phyloP scores from a whole-genome alignment of 1,140 invertebrate genomes.

The Chrysoperla carnea region DNA sequence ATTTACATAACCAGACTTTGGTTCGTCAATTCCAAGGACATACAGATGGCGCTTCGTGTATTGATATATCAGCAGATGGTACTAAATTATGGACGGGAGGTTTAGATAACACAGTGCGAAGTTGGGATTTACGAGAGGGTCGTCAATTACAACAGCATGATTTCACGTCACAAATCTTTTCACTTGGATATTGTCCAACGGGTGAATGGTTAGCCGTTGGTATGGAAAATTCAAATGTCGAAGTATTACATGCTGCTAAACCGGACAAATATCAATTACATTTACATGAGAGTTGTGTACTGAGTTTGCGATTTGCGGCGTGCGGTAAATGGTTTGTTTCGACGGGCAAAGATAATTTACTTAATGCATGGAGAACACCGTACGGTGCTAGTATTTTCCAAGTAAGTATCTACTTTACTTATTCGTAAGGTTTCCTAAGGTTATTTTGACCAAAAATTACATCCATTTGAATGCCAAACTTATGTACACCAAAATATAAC shows the following conservation, averaged over 20 bases:
- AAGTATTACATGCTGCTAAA: slow-evolving; percentile 85
- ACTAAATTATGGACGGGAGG: slow-evolving; percentile 94
- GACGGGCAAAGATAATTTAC: slow-evolving; percentile 95
- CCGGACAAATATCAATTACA: slow-evolving; percentile 96
- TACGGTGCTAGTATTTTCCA: slow-evolving; percentile 98
- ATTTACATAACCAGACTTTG: slow-evolving; percentile 83
- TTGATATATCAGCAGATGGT: slow-evolving; percentile 90
- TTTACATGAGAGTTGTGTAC: slow-evolving; percentile 94
- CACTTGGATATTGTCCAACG: slow-evolving; percentile 91
- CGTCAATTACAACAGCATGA: slow-evolving; percentile 78
- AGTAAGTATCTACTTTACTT: slow-evolving; percentile 38
- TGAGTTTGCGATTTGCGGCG: slow-evolving; percentile 90
- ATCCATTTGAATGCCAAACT: no score
- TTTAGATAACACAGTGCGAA: slow-evolving; percentile 83
- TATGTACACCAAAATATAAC: no score
- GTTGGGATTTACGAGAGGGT: slow-evolving; percentile 83
- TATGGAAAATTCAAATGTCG: slow-evolving; percentile 98
- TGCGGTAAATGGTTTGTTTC: slow-evolving; percentile 99
- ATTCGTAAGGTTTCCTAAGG: no score
- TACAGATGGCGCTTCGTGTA: slow-evolving; percentile 91
- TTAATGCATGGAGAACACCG: slow-evolving; percentile 97
- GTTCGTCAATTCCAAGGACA: slow-evolving; percentile 87
- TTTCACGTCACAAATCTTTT: slow-evolving; percentile 82
- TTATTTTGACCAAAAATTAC: no score
- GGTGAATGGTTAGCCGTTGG: slow-evolving; percentile 97